Evolutionary conservation across 1,140 invertebrate genomes (phyloP), one percentile per base, ranked within the genome.

Genomic region (Zaprionus lachaisei): DNA sequence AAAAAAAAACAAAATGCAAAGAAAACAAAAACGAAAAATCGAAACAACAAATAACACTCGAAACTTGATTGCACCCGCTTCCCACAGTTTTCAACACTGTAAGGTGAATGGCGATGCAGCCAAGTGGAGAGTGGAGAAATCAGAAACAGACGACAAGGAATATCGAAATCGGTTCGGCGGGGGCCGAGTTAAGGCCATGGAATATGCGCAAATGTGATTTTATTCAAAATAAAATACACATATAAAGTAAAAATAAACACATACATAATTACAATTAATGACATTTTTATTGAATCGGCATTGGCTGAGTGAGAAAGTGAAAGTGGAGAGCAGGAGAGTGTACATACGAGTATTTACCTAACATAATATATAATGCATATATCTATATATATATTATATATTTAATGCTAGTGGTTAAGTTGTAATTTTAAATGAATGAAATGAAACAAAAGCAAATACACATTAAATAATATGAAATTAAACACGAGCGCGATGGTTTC

Each of bases 211-310:
- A 91, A 91, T 92, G 91, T 92, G 91, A 92, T 92, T 92, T 92
- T 92, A 92, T 92, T 92, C 79, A 87, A 92, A 92, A 92, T 92
- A 92, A 92, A 92, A 91, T 81, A 91, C 80, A 86, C 82, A 86
- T 85, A 76, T 81, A 68, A 68, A 44, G 63, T 15, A 22, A 66
- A 58, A 61, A 87, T 82, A 90, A 92, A 77, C 73, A 85, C 60
- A 81, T 77, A 79, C 69, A 86, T 63, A 75, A 82, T 90, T 90
- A 90, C 69, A 89, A 73, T 81, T 81, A 84, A 86, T 73, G 72
- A 83, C 68, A 90, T 86, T 86, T 86, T 87, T 86, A 87, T 87
- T 83, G 83, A 81, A 86, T 82, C 80, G 73, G 68, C 68, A 55
- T 65, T 65, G 73, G 73, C 69, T 67, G 74, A 78, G 56, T 70